phyloP scores from a whole-genome alignment of 2,113 vertebrate genomes.

The Ibidorhyncha struthersii region DNA sequence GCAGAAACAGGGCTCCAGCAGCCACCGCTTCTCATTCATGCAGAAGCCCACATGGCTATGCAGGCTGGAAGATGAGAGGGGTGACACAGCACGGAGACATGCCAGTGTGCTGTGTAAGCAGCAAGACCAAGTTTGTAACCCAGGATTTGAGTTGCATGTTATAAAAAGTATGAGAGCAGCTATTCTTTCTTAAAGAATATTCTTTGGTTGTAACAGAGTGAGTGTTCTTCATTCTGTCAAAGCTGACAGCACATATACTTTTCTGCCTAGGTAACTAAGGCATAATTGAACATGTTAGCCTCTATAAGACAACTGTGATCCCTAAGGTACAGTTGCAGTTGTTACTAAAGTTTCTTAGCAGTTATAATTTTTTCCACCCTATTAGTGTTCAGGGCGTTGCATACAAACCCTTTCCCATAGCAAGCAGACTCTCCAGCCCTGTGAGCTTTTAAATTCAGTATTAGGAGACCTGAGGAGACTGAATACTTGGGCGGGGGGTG shows the following conservation, averaged over 20 bases:
- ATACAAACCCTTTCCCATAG: not conserved
- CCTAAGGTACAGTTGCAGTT: not conserved
- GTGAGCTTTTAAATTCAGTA: not conserved
- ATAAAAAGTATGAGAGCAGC: not conserved
- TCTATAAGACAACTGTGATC: not conserved
- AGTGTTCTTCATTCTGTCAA: not conserved
- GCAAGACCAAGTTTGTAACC: not conserved
- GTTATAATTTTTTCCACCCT: not conserved
- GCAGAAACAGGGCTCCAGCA: not conserved
- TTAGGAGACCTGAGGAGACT: not conserved
- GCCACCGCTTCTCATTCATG: accelerated
- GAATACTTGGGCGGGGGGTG: not conserved
- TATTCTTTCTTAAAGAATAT: not conserved
- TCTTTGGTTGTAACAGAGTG: not conserved
- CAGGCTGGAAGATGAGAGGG: not conserved
- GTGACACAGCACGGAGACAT: accelerated
- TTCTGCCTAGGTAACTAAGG: not conserved
- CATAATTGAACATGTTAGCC: not conserved
- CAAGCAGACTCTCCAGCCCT: not conserved
- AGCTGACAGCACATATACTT: not conserved
- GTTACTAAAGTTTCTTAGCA: not conserved
- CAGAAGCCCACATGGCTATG: accelerated
- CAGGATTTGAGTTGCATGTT: not conserved
- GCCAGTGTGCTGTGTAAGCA: not conserved
- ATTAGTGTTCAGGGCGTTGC: not conserved